These are phyloP conservation scores for Macropodus opercularis DNA, from an alignment of 2,797 vertebrate genomes.

Conservation along the genomic window DNA sequence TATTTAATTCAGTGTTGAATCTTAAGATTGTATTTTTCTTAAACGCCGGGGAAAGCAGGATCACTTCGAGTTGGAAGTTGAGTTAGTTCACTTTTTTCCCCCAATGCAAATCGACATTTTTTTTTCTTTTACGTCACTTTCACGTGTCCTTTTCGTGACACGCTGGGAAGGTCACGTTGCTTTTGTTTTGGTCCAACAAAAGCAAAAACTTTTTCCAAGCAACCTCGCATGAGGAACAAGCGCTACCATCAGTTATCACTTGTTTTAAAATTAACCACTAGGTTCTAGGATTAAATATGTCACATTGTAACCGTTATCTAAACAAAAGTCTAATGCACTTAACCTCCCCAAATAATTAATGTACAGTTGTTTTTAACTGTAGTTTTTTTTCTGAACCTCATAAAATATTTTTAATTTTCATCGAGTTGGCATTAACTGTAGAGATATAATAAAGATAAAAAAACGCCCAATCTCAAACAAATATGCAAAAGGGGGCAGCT, in stretches of 20 bases:
- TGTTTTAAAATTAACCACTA: conserved; percentile 23
- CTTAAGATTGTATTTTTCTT: conserved; percentile 47
- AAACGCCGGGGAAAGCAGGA: conserved; percentile 18
- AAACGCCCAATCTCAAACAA: conserved; percentile 31
- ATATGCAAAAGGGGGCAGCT: conserved; percentile 9
- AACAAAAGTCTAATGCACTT: conserved; percentile 35
- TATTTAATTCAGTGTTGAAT: conserved; percentile 46
- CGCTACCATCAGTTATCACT: conserved; percentile 16
- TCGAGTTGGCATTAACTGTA: conserved; percentile 10
- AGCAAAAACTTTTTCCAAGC: neutral
- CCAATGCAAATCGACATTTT: conserved; percentile 48
- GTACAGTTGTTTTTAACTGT: neutral
- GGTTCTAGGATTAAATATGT: conserved; percentile 19
- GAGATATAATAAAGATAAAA: conserved; percentile 2
- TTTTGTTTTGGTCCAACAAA: neutral
- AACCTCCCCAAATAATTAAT: conserved; percentile 22
- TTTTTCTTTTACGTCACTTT: conserved; percentile 34
- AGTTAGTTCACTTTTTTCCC: conserved; percentile 47
- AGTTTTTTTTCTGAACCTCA: conserved; percentile 7
- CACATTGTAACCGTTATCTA: too few species aligned
- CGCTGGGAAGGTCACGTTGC: conserved; percentile 5
- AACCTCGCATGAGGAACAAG: conserved; percentile 28
- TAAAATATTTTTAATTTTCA: conserved; percentile 17
- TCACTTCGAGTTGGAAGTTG: conserved; percentile 15
- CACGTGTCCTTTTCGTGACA: conserved; percentile 31